phyloP scores from a whole-genome alignment of 2,797 vertebrate species.

The Pachyuromys duprasi region DNA sequence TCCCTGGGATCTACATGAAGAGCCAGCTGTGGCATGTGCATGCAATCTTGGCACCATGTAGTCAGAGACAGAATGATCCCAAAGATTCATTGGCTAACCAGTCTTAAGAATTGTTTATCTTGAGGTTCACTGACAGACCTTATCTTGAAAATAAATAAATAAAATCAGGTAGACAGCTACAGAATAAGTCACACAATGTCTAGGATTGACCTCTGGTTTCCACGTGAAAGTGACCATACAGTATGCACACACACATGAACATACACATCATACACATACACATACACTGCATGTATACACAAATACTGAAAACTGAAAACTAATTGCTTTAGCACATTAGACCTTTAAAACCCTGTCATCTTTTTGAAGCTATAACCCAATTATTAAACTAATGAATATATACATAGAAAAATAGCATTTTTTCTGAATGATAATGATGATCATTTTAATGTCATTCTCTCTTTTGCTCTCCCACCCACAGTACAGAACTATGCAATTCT shows the following conservation, averaged over 20 bases:
- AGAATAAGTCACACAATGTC: background rate
- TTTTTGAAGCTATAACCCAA: background rate
- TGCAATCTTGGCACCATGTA: too few species aligned
- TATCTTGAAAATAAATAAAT: background rate
- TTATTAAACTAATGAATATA: constrained; percentile 29
- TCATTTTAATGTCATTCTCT: background rate
- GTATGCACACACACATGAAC: too few species aligned
- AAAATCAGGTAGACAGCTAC: background rate
- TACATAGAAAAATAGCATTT: background rate
- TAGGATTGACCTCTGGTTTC: background rate
- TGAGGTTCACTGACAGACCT: background rate
- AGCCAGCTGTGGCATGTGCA: too few species aligned
- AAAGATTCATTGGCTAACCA: too few species aligned
- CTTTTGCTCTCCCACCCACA: background rate
- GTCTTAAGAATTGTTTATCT: background rate
- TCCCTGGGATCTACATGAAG: background rate
- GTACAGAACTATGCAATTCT: background rate
- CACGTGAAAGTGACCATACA: background rate
- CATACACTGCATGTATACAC: background rate
- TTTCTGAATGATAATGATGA: background rate
- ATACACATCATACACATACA: background rate
- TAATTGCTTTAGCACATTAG: constrained; percentile 24
- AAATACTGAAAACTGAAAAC: constrained; percentile 9
- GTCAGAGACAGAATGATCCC: background rate
- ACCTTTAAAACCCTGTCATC: constrained; percentile 11